Base-by-base conservation (phyloP, 35 echinoderm and acorn worm species). In the Ptychodera flava region DNA sequence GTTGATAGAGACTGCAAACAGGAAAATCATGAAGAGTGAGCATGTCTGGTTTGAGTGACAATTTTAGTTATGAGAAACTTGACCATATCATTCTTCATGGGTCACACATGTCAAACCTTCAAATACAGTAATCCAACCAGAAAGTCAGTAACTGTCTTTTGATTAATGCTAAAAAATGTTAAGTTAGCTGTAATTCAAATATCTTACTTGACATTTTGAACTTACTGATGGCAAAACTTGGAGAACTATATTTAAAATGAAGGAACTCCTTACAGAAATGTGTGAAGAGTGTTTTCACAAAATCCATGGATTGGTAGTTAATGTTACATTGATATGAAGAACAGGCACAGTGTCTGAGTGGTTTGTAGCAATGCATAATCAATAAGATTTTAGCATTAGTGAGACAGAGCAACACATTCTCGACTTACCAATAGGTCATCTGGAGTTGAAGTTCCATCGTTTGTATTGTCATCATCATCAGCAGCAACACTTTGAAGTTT, bases 401-500 rank as follows among this genome's bases (percentile, higher is more conserved):
- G 22, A 64, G 22, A 64, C 45, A 12, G 45, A 64, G 22, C 45
- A 64, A 12, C 45, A 64, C 45, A 6, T 12, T 64, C 45, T 64
- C 22, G 6, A 22, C 22, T 64, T 12, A 12, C 45, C 45, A 12
- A 22, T 64, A 22, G 6, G 45, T 64, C 45, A 64, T 64, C 45
- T 12, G 6, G n/a, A n/a, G n/a, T n/a, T n/a, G n/a, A n/a, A n/a
- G n/a, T n/a, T n/a, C n/a, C n/a, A n/a, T n/a, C n/a, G n/a, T n/a
- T n/a, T n/a, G n/a, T 22, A 22, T 64, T 22, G 22, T 64, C 45
- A 83, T 83, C 35, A 83, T 83, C 37, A 22, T 29, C 82, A 14
- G 37, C 35, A n/a, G 82, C 82, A 35, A 83, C 82, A 37, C 33
- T 36, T 37, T 94, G 92, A 0, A 94, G 80, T 15, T 80, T 90